Evolutionary conservation across 2,113 vertebrate genomes (phyloP).

Genomic region (Eclectus roratus): DNA sequence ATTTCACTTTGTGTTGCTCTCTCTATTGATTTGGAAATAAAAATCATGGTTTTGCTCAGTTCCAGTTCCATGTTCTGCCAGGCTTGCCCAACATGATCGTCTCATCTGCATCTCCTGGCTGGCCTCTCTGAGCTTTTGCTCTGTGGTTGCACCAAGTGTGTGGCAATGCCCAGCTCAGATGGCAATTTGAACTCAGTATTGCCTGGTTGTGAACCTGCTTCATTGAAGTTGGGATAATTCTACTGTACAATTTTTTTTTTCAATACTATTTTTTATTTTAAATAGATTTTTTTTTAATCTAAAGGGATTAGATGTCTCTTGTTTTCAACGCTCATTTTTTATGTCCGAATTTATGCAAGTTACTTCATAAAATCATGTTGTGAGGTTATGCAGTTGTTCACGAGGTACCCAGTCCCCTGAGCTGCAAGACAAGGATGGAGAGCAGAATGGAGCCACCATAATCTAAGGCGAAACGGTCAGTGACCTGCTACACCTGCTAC

Average conservation of each 20-base stretch:
- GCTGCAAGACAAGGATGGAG: background rate
- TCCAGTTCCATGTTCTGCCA: background rate
- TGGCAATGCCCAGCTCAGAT: background rate
- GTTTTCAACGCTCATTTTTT: background rate
- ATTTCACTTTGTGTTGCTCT: background rate
- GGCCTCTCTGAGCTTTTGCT: background rate
- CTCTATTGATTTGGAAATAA: constrained; percentile 24
- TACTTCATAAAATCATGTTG: background rate
- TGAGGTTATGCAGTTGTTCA: background rate
- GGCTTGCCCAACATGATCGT: background rate
- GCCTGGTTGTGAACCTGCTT: background rate
- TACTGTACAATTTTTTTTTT: background rate
- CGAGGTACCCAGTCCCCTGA: background rate
- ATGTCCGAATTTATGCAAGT: background rate
- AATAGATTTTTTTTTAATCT: background rate
- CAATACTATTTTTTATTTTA: background rate
- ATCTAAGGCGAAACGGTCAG: background rate
- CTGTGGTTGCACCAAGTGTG: background rate
- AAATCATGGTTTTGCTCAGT: background rate
- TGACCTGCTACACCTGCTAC: too few species aligned
- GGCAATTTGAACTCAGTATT: background rate
- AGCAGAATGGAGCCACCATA: background rate
- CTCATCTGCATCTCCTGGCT: background rate
- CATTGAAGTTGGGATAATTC: background rate
- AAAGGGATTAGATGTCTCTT: background rate